A percentile compares a stretch with the other conserved stretches of the same genome.
These are phyloP conservation scores for Melipona quadrifasciata DNA, from an alignment of 1,140 invertebrate species.

Conservation along the genomic window DNA sequence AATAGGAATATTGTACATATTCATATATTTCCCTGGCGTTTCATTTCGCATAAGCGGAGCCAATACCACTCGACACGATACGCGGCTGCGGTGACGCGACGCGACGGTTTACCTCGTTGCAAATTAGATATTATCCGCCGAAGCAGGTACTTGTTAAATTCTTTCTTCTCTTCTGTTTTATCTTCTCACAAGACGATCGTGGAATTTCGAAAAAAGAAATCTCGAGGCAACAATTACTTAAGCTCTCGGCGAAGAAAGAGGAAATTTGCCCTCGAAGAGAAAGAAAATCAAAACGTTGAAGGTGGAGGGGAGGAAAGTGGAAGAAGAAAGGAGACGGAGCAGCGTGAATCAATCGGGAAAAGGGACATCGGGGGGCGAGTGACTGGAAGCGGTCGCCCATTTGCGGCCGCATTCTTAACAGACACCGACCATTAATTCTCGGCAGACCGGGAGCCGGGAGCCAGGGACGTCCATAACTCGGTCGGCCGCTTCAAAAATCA, in stretches of 20 bases:
- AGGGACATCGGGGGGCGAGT: not conserved
- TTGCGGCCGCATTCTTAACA: constrained; percentile 9
- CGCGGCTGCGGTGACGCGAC: no score
- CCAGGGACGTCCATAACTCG: constrained; percentile 51
- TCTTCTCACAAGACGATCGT: not conserved
- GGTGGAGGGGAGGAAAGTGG: not conserved
- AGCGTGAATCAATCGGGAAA: not conserved
- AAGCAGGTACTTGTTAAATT: not conserved
- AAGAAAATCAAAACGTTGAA: not conserved
- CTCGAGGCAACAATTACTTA: no score
- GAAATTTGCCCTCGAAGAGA: no score
- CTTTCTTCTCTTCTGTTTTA: not conserved
- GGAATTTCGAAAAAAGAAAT: not conserved
- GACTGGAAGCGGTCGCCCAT: not conserved
- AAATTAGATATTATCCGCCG: not conserved
- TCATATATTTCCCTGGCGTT: not conserved
- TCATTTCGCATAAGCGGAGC: constrained; percentile 8
- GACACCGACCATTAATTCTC: constrained; percentile 31
- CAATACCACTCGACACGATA: no score
- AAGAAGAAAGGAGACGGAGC: not conserved
- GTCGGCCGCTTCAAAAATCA: constrained; percentile 65
- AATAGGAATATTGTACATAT: constrained; percentile 44
- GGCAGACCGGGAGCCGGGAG: constrained; percentile 6
- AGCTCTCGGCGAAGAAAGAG: no score
- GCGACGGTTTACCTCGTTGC: not conserved